A percentile compares a stretch with the other conserved stretches of the same genome.
These are phyloP conservation scores for Aurelia sp. DNA, from an alignment of 30 jellyfish, hydroid and myxozoan species.

Conservation along the genomic window DNA sequence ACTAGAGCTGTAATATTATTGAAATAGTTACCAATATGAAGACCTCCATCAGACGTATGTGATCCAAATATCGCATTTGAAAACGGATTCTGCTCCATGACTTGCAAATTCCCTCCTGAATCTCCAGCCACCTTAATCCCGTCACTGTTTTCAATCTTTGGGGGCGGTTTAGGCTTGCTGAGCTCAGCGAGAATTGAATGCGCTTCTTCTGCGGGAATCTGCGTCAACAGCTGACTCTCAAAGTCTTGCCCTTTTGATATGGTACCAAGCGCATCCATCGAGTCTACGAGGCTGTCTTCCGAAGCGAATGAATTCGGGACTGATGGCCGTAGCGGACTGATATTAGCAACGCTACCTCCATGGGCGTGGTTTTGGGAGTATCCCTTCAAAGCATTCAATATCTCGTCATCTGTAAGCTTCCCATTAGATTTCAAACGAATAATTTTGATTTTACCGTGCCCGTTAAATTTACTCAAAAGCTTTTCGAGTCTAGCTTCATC, in stretches of 20 bases:
- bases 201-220: constrained; percentile 71
- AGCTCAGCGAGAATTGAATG: constrained; percentile 50
- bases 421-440: constrained; percentile 48
- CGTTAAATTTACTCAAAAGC: constrained; percentile 7
- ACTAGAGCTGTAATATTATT: too few relatives aligned
- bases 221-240: constrained; percentile 52
- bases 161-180: constrained; percentile 50
- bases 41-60: constrained; percentile 8
- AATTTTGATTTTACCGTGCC: constrained; percentile 34
- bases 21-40: background rate
- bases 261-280: constrained; percentile 51
- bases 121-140: constrained; percentile 68
- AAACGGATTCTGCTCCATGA: constrained; percentile 65
- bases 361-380: constrained; percentile 8
- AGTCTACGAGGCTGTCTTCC: constrained; percentile 14
- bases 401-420: constrained; percentile 34
- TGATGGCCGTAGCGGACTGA: background rate
- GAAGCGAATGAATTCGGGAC: background rate
- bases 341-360: constrained; percentile 3
- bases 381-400: constrained; percentile 32
- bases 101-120: constrained; percentile 51
- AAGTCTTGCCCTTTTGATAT: constrained; percentile 57
- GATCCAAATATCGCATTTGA: constrained; percentile 52
- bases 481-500: constrained; percentile 17
- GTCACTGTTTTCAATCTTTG: constrained; percentile 57